These are phyloP conservation scores for Zaprionus vittiger DNA, from an alignment of 1,140 invertebrate species.

Conservation along the genomic window DNA sequence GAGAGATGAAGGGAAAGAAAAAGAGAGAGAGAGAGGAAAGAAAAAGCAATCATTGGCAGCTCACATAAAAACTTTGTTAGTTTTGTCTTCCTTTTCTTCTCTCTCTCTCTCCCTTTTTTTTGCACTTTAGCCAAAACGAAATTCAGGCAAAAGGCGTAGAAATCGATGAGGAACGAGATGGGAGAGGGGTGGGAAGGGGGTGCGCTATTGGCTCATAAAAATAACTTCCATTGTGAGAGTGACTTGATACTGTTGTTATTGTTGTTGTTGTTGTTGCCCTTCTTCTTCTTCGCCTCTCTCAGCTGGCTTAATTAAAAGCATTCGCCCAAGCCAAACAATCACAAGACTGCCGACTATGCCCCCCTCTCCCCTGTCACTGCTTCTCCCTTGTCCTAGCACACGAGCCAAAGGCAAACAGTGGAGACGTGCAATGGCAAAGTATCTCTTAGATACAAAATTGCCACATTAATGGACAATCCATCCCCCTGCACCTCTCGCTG, in stretches of 20 bases:
- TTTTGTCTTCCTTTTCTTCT: conserved; percentile 10
- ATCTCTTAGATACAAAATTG: conserved; percentile 50
- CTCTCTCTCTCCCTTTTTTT: conserved; percentile 7
- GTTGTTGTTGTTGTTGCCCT: conserved; percentile 7
- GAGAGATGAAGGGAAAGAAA: neutral
- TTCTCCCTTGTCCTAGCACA: conserved; percentile 7
- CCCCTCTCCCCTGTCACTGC: neutral
- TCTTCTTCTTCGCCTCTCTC: conserved; percentile 18
- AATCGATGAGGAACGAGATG: neutral
- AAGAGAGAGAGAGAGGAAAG: neutral
- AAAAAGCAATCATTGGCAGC: conserved; percentile 36
- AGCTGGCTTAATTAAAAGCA: conserved; percentile 72
- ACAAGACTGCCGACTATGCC: neutral
- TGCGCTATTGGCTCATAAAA: conserved; percentile 52
- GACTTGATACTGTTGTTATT: conserved; percentile 6
- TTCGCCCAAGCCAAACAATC: conserved; percentile 60
- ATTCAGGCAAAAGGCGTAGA: conserved; percentile 18
- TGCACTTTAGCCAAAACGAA: conserved; percentile 36
- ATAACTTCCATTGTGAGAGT: conserved; percentile 50
- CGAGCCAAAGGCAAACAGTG: conserved; percentile 50
- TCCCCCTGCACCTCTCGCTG: neutral
- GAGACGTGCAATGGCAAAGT: conserved; percentile 30
- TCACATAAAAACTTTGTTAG: conserved; percentile 39
- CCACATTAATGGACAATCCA: conserved; percentile 37
- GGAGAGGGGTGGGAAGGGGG: neutral